Evolutionary conservation across 2,888 invertebrate genomes (phyloP).

Genomic region (Bembecia ichneumoniformis): DNA sequence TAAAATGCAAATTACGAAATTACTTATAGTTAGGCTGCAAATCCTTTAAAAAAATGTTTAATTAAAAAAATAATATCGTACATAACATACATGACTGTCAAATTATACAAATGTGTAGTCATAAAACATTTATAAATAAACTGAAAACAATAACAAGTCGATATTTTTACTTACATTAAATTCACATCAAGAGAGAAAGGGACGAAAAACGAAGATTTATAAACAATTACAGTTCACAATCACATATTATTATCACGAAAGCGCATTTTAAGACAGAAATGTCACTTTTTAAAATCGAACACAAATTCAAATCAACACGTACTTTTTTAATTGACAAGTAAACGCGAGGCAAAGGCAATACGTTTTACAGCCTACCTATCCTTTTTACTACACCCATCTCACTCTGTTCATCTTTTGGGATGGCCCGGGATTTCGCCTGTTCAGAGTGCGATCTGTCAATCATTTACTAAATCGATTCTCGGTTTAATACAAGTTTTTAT

Average conservation of each 20-base stretch:
- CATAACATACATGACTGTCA: too few species aligned
- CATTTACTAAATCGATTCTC: slow-evolving; percentile 15
- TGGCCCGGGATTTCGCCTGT: slow-evolving; percentile 19
- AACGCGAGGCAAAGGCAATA: slow-evolving; percentile 13
- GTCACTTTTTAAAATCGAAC: neutral
- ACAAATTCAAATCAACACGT: neutral
- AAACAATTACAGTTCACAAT: too few species aligned
- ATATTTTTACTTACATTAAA: neutral
- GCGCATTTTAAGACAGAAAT: too few species aligned
- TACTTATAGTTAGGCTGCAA: too few species aligned
- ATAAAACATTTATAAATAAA: neutral
- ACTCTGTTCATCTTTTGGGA: slow-evolving; percentile 19
- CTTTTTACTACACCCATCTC: slow-evolving; percentile 22
- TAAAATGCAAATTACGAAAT: too few species aligned
- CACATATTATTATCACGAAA: too few species aligned
- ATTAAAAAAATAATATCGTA: too few species aligned
- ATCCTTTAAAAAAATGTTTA: too few species aligned
- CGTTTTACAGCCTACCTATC: slow-evolving; percentile 18
- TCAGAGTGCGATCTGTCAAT: slow-evolving; percentile 10
- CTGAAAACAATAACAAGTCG: neutral
- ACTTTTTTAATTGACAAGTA: slow-evolving; percentile 15
- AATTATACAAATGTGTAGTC: too few species aligned
- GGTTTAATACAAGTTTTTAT: neutral
- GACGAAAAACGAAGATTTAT: neutral
- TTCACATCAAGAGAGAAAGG: neutral